Evolutionary conservation across 2,113 vertebrate species (phyloP), one percentile per base, ranked within the genome.

Genomic region (Lathamus discolor): DNA sequence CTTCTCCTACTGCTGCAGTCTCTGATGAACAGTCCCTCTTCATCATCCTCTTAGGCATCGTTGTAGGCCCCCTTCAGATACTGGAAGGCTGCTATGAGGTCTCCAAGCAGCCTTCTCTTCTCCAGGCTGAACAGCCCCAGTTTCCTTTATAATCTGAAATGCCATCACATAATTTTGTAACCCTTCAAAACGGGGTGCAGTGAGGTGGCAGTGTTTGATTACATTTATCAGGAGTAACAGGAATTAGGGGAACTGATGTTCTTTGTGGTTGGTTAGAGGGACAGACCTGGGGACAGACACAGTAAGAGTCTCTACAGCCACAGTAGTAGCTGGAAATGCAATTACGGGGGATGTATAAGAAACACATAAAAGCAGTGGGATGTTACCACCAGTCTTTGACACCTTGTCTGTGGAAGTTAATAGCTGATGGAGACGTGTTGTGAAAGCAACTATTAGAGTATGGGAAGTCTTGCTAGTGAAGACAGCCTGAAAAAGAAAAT

Each of bases 91-190:
- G 57, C 20, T 35, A 16, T 35, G 57, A 59, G 57, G 22, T 35
- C 57, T 24, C 13, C 57, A 59, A 35, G 33, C 33, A 35, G 57
- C 33, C n/a, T 59, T n/a, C 18, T 33, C 31, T 33, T 57, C 57
- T 35, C 13, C 22, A n/a, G 22, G 57, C 57, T 59, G 22, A 59
- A 59, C 13, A 59, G 57, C 22, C 57, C 14, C 13, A n/a, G 4
- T 35, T 97, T 97, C 93, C 90, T 93, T 91, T 83, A 86, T 79
- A 57, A 61, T 86, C 33, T 35, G 83, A 93, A 93, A 90, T 72
- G 78, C 43, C 48, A 5, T 88, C 4, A 8, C 18, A 5, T 68
- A 81, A 79, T 97, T 95, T 93, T 94, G 88, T 90, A 95, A 96
- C 43, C 43, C n/a, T 92, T 78, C 74, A 61, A 17, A 31, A 69